Percentiles rank a stretch among this genome's conserved stretches.
phyloP scores from a whole-genome alignment of 2,888 invertebrate species.

The Patella pellucida region DNA sequence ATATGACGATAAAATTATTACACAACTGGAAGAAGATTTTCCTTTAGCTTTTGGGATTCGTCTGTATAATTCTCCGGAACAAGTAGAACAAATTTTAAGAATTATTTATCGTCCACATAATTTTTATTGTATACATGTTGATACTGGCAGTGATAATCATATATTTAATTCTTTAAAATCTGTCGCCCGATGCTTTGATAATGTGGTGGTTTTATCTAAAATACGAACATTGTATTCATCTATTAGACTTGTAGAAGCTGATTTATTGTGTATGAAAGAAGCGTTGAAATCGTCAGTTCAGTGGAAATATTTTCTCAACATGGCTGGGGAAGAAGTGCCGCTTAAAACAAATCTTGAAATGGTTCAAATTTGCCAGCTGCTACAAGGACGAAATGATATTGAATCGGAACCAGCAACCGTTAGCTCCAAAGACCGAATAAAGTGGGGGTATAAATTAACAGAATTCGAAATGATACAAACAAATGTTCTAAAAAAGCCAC shows the following conservation, averaged over 20 bases:
- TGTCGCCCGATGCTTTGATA: slow-evolving; percentile 52
- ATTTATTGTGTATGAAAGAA: slow-evolving; percentile 44
- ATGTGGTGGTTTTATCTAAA: slow-evolving; percentile 47
- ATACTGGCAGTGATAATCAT: slow-evolving; percentile 46
- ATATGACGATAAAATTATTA: slow-evolving; percentile 35
- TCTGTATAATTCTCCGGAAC: slow-evolving; percentile 49
- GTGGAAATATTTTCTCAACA: slow-evolving; percentile 69
- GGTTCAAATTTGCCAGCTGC: slow-evolving; percentile 59
- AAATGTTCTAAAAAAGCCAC: slow-evolving; percentile 35
- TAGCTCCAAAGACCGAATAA: slow-evolving; percentile 31
- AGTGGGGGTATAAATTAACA: slow-evolving; percentile 30
- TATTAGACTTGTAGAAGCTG: slow-evolving; percentile 42
- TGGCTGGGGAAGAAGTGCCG: slow-evolving; percentile 67
- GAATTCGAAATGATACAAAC: slow-evolving; percentile 33
- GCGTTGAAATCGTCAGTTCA: slow-evolving; percentile 33
- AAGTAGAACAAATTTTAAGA: slow-evolving; percentile 55
- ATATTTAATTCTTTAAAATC: slow-evolving; percentile 42
- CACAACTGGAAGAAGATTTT: slow-evolving; percentile 46
- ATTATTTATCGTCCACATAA: slow-evolving; percentile 65
- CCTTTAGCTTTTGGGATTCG: slow-evolving; percentile 60
- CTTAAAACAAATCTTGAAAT: slow-evolving; percentile 66
- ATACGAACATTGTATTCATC: slow-evolving; percentile 13
- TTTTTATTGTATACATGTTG: slow-evolving; percentile 67
- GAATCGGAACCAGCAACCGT: slow-evolving; percentile 42
- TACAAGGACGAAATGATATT: slow-evolving; percentile 67